Conservation (phyloP, 2,113 vertebrate species). For the Engraulis encrasicolus region DNA sequence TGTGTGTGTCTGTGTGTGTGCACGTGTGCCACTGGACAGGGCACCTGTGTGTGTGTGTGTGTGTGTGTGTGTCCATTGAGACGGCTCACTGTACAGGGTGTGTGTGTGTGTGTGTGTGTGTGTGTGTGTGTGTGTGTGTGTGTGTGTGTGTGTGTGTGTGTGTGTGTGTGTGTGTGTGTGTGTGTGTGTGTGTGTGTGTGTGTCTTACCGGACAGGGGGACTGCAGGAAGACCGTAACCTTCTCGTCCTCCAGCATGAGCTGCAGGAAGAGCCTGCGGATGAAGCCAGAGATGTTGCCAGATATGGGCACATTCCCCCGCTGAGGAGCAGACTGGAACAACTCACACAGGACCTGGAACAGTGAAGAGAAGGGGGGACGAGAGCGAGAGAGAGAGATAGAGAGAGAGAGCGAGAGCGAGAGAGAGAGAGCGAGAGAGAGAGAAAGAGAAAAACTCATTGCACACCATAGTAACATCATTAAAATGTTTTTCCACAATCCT, state of each 20-base stretch:
- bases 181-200: background rate
- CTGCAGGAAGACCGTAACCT: constrained; percentile 98
- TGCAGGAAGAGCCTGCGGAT: constrained; percentile 95
- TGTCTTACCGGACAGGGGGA: constrained; percentile 93
- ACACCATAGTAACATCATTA: no score
- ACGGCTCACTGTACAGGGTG: constrained; percentile 93
- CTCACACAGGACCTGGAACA: constrained; percentile 92
- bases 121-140: background rate
- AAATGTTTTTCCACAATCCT: no score
- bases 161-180: background rate
- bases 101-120: constrained; percentile 26
- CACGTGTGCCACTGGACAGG: constrained; percentile 86
- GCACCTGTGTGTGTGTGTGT: constrained; percentile 68
- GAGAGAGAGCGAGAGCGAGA: no score
- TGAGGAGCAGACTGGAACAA: constrained; percentile 96
- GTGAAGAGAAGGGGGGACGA: no score
- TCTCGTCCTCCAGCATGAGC: constrained; percentile 98
- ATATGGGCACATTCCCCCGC: constrained; percentile 88
- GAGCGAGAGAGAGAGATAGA: no score
- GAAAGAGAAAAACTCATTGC: no score
- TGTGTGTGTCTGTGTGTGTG: constrained; percentile 49
- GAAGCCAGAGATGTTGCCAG: constrained; percentile 98
- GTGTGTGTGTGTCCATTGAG: no score
- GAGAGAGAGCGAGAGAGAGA: no score
- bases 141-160: constrained; percentile 35